These are phyloP conservation scores for Silvanus unidentatus DNA, from an alignment of 2,888 invertebrate genomes.

Conservation along the genomic window DNA sequence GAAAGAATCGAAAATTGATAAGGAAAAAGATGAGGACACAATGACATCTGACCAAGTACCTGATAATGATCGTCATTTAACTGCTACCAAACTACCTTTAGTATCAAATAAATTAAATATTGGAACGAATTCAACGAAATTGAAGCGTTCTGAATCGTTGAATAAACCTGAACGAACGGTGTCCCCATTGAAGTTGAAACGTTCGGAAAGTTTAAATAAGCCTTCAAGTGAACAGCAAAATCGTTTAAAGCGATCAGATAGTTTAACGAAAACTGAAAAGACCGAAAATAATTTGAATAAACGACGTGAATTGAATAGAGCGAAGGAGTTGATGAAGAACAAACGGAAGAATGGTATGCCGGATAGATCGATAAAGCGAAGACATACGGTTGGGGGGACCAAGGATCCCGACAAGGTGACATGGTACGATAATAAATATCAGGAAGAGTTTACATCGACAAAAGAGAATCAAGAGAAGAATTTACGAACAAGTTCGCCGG, in stretches of 20 bases:
- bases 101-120: conserved; percentile 13
- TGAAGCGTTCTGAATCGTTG: conserved; percentile 59
- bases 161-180: conserved; percentile 52
- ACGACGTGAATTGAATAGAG: conserved; percentile 54
- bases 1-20: conserved; percentile 45
- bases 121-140: conserved; percentile 24
- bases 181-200: conserved; percentile 49
- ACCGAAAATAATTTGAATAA: conserved; percentile 75
- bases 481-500: conserved; percentile 57
- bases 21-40: conserved; percentile 48
- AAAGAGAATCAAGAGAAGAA: conserved; percentile 47
- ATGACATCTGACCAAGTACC: conserved; percentile 37
- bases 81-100: conserved; percentile 26
- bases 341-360: conserved; percentile 74
- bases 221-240: conserved; percentile 35
- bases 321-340: conserved; percentile 55
- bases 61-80: conserved; percentile 40
- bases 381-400: conserved; percentile 91
- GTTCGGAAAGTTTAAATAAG: conserved; percentile 58
- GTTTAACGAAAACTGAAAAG: conserved; percentile 67
- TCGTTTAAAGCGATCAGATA: conserved; percentile 55
- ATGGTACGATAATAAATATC: conserved; percentile 51
- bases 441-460: conserved; percentile 44
- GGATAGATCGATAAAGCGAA: conserved; percentile 77
- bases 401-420: conserved; percentile 71